Percentiles rank a stretch among this genome's conserved stretches.
phyloP scores from a whole-genome alignment of 2,888 invertebrate species.

The Clanis bilineata region DNA sequence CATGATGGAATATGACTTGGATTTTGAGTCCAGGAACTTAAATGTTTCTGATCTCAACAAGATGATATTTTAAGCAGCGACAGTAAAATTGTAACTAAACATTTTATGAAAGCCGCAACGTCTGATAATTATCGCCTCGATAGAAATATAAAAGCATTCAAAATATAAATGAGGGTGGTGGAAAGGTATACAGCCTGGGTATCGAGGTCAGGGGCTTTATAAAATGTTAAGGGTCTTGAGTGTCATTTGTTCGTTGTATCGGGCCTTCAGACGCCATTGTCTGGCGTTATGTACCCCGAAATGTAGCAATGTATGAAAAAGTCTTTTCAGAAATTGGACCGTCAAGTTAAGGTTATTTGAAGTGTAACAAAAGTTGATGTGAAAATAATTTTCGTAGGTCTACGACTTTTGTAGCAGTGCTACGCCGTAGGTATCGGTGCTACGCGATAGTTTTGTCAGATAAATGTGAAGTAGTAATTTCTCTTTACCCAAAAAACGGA shows the following conservation, averaged over 20 bases:
- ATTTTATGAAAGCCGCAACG: neutral
- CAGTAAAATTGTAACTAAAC: neutral
- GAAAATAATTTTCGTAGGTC: slow-evolving; percentile 26
- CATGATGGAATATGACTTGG: too few relatives aligned
- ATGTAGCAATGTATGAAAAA: slow-evolving; percentile 1
- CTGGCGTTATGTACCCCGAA: slow-evolving; percentile 5
- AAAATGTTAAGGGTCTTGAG: slow-evolving; percentile 11
- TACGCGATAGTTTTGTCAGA: slow-evolving; percentile 20
- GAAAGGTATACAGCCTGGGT: slow-evolving; percentile 23
- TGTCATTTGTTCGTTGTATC: slow-evolving; percentile 14
- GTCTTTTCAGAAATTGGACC: neutral
- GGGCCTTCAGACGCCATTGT: slow-evolving; percentile 10
- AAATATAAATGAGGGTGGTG: slow-evolving; percentile 1
- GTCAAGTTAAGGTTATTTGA: neutral
- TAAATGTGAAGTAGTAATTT: neutral
- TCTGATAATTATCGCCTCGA: neutral
- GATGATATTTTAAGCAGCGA: too few relatives aligned
- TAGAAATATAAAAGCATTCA: neutral
- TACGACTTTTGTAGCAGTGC: slow-evolving; percentile 43
- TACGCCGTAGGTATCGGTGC: slow-evolving; percentile 36
- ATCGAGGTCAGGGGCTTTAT: slow-evolving; percentile 30
- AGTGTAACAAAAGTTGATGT: neutral
- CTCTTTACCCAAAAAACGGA: neutral
- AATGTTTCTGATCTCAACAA: too few relatives aligned
- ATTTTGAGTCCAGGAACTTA: too few relatives aligned